These are phyloP conservation scores for Pelosia muscerda DNA, from an alignment of 2,888 invertebrate genomes.

Conservation along the genomic window DNA sequence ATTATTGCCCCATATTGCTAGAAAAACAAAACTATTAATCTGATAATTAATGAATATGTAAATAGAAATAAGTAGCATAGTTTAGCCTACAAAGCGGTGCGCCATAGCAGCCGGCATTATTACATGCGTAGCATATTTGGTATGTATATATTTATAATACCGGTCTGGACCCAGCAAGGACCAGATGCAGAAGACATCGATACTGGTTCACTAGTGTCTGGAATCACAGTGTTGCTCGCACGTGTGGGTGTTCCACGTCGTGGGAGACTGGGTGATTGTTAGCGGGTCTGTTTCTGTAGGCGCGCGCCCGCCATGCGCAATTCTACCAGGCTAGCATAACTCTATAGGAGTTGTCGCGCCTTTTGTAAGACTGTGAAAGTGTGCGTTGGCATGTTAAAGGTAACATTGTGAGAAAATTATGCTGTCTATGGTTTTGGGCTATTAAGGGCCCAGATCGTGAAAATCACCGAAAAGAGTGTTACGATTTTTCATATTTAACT, in stretches of 20 bases:
- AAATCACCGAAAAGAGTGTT: too few relatives aligned
- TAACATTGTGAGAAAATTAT: constrained; percentile 6
- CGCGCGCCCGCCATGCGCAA: constrained; percentile 75
- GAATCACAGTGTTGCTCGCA: constrained; percentile 48
- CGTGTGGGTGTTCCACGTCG: constrained; percentile 53
- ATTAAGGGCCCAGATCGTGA: too few relatives aligned
- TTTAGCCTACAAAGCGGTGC: constrained; percentile 17
- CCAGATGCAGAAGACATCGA: constrained; percentile 49
- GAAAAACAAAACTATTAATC: neutral
- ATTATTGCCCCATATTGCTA: neutral
- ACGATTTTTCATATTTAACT: too few relatives aligned
- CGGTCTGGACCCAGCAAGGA: constrained; percentile 44
- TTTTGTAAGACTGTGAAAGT: constrained; percentile 20
- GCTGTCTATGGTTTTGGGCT: constrained; percentile 8
- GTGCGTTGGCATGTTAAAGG: neutral
- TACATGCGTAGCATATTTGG: constrained; percentile 25
- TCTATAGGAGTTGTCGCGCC: constrained; percentile 47
- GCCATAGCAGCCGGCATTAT: constrained; percentile 34
- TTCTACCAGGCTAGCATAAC: constrained; percentile 70
- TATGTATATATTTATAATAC: constrained; percentile 51
- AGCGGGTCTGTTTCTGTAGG: constrained; percentile 56
- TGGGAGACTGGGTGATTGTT: constrained; percentile 53
- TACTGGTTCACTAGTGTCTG: constrained; percentile 51
- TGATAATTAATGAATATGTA: neutral
- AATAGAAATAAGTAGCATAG: constrained; percentile 6